Base-by-base conservation (phyloP, 1,140 invertebrate species). In the Bathynomus jamesi region DNA sequence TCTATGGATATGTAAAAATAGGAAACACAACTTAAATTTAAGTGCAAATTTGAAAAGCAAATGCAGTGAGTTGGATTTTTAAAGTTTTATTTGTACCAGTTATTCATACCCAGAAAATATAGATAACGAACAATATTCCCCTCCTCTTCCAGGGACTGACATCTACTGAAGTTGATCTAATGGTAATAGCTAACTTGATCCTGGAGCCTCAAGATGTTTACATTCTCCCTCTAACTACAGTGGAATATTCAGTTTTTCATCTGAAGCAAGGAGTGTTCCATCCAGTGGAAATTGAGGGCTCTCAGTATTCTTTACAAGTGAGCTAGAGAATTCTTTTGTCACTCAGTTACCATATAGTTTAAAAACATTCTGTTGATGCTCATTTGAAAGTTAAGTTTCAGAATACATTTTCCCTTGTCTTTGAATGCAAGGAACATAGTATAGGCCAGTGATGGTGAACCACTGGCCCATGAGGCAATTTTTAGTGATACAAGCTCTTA, bases 111-210 rank as follows among this genome's bases (percentile, higher is more conserved):
- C n/a, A n/a, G n/a, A n/a, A n/a, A n/a, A n/a, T n/a, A n/a, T n/a
- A n/a, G n/a, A n/a, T 28, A 28, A 64, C 28, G 13, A 25, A 64
- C 28, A 64, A 25, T 25, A n/a, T 25, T 63, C 21, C 28, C 24
- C 28, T 53, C 21, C 21, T 17, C 21, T 53, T 53, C 13, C 40
- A 53, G 40, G 61, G 69, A 53, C 28, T 71, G 60, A 62, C 71
- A 40, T 21, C 70, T 32, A 61, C 63, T 60, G 27, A 53, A 17
- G 46, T 61, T 63, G 71, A 40, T 46, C n/a, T 67, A 28, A 64
- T 76, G 72, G 62, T 67, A 61, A 65, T 77, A 46, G 74, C 74
- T 10, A 71, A 61, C 65, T 25, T 71, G 29, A 74, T 70, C 29
- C 32, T 76, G 64, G 67, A 69, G 29, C 61, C 24, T 0, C 65